These are phyloP conservation scores for Yponomeuta sedellus DNA, from an alignment of 2,888 invertebrate species.

Conservation along the genomic window DNA sequence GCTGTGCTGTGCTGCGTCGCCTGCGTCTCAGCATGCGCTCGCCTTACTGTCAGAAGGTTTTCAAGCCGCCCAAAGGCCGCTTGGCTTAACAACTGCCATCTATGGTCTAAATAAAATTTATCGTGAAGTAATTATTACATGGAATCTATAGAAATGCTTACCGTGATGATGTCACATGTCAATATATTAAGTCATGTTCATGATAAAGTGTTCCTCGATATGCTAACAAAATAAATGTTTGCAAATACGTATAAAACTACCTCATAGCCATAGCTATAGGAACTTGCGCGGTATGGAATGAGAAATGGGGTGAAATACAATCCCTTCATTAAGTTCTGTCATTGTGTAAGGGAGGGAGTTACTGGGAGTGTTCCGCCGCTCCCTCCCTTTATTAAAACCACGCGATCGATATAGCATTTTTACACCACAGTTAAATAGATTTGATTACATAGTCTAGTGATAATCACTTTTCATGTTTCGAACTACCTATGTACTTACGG, in stretches of 20 bases:
- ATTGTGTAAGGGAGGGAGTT: not conserved
- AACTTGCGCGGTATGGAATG: not conserved
- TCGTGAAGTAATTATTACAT: too few relatives aligned
- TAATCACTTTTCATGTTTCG: not conserved
- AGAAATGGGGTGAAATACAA: slow-evolving; percentile 4
- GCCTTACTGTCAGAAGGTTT: too few relatives aligned
- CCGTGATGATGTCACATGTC: not conserved
- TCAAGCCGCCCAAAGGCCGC: too few relatives aligned
- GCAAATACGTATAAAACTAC: too few relatives aligned
- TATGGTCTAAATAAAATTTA: too few relatives aligned
- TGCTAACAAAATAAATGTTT: too few relatives aligned
- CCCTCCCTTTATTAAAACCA: not conserved
- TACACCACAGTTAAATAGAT: not conserved
- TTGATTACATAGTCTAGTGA: not conserved
- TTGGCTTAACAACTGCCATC: too few relatives aligned
- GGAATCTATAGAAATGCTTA: not conserved
- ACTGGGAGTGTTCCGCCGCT: slow-evolving; percentile 7
- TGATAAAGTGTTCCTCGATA: too few relatives aligned
- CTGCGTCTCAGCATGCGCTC: too few relatives aligned
- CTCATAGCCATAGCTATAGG: not conserved
- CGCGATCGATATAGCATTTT: not conserved
- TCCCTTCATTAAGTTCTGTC: not conserved
- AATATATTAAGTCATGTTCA: too few relatives aligned
- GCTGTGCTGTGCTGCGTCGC: too few relatives aligned
- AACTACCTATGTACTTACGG: not conserved